Conservation (phyloP, 30 jellyfish, hydroid and myxozoan species). For the Turritopsis dohrnii region DNA sequence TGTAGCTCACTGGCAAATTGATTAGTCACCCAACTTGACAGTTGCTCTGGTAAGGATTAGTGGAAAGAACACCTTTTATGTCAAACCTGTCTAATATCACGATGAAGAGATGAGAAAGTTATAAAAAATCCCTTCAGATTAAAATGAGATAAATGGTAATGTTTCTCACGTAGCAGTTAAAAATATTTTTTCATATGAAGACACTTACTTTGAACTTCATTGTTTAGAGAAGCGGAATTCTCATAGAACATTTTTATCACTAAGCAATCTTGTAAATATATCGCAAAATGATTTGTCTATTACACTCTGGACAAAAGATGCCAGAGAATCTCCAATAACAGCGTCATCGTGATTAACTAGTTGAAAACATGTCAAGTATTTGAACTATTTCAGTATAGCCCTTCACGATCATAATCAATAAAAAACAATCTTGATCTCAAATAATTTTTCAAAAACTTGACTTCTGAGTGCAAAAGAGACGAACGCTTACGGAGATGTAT, state of each 20-base stretch:
- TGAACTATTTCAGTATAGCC: neutral
- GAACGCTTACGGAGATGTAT: neutral
- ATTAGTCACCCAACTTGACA: neutral
- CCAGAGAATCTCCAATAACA: neutral
- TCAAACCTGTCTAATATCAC: neutral
- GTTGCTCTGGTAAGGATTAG: neutral
- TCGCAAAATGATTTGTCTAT: neutral
- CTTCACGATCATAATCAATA: neutral
- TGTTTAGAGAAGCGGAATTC: neutral
- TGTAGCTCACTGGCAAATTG: neutral
- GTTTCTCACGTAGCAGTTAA: neutral
- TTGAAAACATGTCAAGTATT: neutral
- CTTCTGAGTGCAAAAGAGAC: too few species aligned
- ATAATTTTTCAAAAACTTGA: neutral
- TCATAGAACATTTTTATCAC: neutral
- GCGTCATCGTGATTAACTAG: neutral
- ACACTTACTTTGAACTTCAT: neutral
- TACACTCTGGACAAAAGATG: neutral
- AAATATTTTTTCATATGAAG: neutral
- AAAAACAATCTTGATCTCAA: neutral
- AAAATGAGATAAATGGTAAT: neutral
- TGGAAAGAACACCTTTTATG: neutral
- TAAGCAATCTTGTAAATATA: neutral
- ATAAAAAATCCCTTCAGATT: neutral
- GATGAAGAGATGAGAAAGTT: neutral